A percentile compares a stretch with the other conserved stretches of the same genome.
These are phyloP conservation scores for Drosophila sechellia DNA, from an alignment of 1,140 invertebrate species.

Conservation along the genomic window DNA sequence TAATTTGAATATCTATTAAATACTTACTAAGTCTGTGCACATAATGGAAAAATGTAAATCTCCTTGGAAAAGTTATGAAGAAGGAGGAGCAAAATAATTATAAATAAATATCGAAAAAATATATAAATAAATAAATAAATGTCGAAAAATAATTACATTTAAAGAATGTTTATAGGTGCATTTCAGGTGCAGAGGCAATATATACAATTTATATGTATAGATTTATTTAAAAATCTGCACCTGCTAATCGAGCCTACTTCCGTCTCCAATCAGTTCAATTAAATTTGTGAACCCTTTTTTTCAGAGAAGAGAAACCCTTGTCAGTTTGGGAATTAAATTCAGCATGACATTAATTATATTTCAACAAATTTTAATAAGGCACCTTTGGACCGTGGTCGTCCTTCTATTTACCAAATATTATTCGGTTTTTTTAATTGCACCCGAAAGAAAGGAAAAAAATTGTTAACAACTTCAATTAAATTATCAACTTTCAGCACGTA, in stretches of 20 bases:
- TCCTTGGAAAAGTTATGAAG: background rate
- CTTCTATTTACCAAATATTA: conserved; percentile 15
- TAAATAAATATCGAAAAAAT: too few relatives aligned
- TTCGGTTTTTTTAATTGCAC: conserved; percentile 36
- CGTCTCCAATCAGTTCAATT: conserved; percentile 28
- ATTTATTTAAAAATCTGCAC: conserved; percentile 5
- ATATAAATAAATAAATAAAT: too few relatives aligned
- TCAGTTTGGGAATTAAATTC: conserved; percentile 71
- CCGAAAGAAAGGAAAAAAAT: conserved; percentile 55
- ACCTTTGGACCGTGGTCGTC: conserved; percentile 19
- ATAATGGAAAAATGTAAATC: background rate
- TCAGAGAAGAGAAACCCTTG: conserved; percentile 39
- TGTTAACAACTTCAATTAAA: conserved; percentile 81
- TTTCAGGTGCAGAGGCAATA: too few relatives aligned
- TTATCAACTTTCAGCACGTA: conserved; percentile 74
- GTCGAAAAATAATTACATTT: background rate
- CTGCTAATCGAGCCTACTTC: conserved; percentile 27
- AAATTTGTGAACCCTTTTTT: conserved; percentile 18
- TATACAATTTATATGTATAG: background rate
- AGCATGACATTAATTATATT: conserved; percentile 74
- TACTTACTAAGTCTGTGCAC: background rate
- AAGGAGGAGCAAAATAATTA: background rate
- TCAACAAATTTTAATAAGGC: conserved; percentile 79
- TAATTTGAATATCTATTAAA: background rate
- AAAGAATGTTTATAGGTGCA: too few relatives aligned